These are phyloP conservation scores for Phasianus colchicus DNA, from an alignment of 2,113 vertebrate genomes.

Conservation along the genomic window DNA sequence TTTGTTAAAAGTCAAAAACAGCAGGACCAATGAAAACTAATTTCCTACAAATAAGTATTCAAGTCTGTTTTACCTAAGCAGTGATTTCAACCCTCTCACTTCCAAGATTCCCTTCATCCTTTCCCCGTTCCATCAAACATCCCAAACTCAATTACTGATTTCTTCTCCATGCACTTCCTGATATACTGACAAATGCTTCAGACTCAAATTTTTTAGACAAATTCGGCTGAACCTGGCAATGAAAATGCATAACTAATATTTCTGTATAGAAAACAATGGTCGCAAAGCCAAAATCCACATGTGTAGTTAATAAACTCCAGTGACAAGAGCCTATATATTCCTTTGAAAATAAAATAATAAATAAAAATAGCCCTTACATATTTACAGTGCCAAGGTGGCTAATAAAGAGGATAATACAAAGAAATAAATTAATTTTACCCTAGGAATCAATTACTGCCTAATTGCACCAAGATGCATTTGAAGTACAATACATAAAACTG, in stretches of 20 bases:
- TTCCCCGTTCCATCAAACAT: background rate
- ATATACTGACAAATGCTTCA: background rate
- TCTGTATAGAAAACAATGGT: background rate
- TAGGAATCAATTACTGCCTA: conserved; percentile 14
- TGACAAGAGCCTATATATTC: background rate
- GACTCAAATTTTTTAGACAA: background rate
- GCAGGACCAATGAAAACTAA: background rate
- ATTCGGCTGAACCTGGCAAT: background rate
- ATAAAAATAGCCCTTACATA: background rate
- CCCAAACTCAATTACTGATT: background rate
- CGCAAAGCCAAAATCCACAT: background rate
- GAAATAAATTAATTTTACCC: conserved; percentile 9
- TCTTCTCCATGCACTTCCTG: background rate
- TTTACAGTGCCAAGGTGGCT: background rate
- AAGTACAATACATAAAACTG: conserved; percentile 20
- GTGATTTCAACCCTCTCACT: background rate
- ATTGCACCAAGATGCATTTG: background rate
- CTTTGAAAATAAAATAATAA: background rate
- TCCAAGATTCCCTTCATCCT: background rate
- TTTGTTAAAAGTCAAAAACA: background rate
- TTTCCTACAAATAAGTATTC: background rate
- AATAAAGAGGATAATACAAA: background rate
- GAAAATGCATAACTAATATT: background rate
- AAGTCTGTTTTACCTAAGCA: background rate
- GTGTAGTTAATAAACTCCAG: background rate